Evolutionary conservation across 2,888 invertebrate species (phyloP).

Genomic region (Laspeyria flexula): DNA sequence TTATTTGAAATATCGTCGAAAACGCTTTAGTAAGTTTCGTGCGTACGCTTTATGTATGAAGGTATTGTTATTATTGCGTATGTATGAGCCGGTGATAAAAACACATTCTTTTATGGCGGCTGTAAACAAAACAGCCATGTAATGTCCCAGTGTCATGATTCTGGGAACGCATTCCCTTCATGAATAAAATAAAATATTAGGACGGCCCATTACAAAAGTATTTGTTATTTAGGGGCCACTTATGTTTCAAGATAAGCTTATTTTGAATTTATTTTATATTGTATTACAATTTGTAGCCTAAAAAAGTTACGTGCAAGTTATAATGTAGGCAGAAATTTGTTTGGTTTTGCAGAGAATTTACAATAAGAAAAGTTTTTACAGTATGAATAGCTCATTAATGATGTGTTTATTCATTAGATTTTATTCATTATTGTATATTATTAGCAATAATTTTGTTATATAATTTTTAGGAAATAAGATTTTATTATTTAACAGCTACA

Average conservation of each 20-base stretch:
- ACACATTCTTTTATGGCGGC: constrained; percentile 59
- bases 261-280: neutral
- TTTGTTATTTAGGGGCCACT: constrained; percentile 2
- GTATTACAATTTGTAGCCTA: too few species aligned
- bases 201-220: constrained; percentile 9
- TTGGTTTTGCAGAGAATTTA: too few species aligned
- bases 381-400: too few species aligned
- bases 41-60: neutral
- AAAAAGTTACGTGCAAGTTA: too few species aligned
- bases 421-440: too few species aligned
- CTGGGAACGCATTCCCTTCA: constrained; percentile 10
- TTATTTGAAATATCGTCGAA: constrained; percentile 14
- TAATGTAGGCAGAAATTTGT: too few species aligned
- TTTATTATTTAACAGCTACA: too few species aligned
- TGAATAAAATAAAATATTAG: constrained; percentile 25
- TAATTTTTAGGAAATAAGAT: too few species aligned
- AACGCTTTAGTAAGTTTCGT: constrained; percentile 20
- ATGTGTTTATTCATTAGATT: too few species aligned
- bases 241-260: neutral
- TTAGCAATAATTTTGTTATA: too few species aligned
- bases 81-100: constrained; percentile 52
- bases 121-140: constrained; percentile 69
- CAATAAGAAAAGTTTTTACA: too few species aligned
- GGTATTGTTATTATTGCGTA: neutral
- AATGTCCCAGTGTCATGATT: constrained; percentile 53